phyloP scores from a whole-genome alignment of 2,888 invertebrate species.

The Syrphus vitripennis region DNA sequence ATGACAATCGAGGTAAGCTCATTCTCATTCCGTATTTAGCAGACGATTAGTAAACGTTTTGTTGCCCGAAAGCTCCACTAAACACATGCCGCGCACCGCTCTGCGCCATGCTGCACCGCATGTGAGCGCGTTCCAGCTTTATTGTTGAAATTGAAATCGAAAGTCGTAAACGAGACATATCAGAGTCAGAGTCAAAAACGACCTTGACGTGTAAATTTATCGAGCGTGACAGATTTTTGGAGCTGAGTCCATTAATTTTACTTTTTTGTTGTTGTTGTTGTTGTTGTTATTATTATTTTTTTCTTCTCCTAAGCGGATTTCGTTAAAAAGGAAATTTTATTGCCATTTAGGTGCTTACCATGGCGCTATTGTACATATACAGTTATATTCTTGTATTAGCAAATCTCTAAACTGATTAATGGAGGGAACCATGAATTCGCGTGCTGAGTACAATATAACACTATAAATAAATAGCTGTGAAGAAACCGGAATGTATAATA shows the following conservation, averaged over 20 bases:
- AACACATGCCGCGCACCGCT: neutral
- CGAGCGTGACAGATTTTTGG: constrained; percentile 53
- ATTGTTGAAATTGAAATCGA: constrained; percentile 57
- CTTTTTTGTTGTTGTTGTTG: neutral
- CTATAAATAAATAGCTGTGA: constrained; percentile 44
- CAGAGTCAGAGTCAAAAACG: constrained; percentile 13
- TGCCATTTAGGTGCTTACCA: constrained; percentile 26
- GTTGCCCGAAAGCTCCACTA: neutral
- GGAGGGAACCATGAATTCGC: constrained; percentile 33
- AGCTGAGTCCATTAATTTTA: constrained; percentile 31
- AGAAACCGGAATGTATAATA: constrained; percentile 51
- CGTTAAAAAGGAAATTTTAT: constrained; percentile 58
- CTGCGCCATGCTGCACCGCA: neutral
- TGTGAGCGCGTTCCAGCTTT: constrained; percentile 1
- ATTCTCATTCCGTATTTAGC: constrained; percentile 44
- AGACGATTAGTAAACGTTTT: constrained; percentile 46
- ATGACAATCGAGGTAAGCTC: constrained; percentile 30
- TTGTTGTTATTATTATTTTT: neutral
- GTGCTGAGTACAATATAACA: constrained; percentile 35
- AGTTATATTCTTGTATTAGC: constrained; percentile 9
- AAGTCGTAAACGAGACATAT: constrained; percentile 39
- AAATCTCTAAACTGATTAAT: constrained; percentile 26
- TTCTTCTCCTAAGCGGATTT: neutral
- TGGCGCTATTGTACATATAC: constrained; percentile 28
- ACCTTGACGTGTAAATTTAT: constrained; percentile 61